phyloP scores from a whole-genome alignment of 2,888 invertebrate genomes.

The Cheilosia pagana region DNA sequence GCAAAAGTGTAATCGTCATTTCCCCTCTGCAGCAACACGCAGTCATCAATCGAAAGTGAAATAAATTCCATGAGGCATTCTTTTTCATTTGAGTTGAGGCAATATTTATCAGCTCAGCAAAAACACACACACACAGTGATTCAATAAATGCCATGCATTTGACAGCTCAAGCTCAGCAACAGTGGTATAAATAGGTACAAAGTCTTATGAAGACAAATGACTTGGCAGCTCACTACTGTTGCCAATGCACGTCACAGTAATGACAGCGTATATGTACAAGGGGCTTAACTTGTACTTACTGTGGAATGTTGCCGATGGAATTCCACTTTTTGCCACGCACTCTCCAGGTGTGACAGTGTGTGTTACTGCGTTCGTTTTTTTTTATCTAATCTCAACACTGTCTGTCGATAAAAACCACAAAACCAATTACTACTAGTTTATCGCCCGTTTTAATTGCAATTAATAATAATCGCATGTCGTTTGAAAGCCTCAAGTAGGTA shows the following conservation, averaged over 20 bases:
- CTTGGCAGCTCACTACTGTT: conserved; percentile 19
- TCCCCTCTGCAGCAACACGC: not conserved
- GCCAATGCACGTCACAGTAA: conserved; percentile 25
- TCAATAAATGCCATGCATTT: conserved; percentile 59
- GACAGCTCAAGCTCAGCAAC: conserved; percentile 37
- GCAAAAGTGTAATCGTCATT: not conserved
- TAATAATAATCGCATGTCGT: conserved; percentile 37
- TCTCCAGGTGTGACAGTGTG: not conserved
- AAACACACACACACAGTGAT: conserved; percentile 14
- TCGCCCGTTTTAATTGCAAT: conserved; percentile 64
- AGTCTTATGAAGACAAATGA: conserved; percentile 60
- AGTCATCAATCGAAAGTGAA: not conserved
- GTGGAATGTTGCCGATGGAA: conserved; percentile 42
- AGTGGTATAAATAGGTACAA: conserved; percentile 35
- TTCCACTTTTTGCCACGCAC: conserved; percentile 18
- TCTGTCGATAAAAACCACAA: conserved; percentile 33
- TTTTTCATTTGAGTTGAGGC: not conserved
- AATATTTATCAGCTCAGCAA: not conserved
- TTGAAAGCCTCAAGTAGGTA: not conserved
- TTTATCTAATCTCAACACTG: conserved; percentile 41
- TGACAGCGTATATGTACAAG: conserved; percentile 41
- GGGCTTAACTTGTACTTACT: conserved; percentile 1
- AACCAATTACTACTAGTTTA: conserved; percentile 54
- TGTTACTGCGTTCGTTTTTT: not conserved
- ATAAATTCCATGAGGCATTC: conserved; percentile 13